Evolutionary conservation across 2,113 vertebrate genomes (phyloP).

Genomic region (Hyperoodon ampullatus): DNA sequence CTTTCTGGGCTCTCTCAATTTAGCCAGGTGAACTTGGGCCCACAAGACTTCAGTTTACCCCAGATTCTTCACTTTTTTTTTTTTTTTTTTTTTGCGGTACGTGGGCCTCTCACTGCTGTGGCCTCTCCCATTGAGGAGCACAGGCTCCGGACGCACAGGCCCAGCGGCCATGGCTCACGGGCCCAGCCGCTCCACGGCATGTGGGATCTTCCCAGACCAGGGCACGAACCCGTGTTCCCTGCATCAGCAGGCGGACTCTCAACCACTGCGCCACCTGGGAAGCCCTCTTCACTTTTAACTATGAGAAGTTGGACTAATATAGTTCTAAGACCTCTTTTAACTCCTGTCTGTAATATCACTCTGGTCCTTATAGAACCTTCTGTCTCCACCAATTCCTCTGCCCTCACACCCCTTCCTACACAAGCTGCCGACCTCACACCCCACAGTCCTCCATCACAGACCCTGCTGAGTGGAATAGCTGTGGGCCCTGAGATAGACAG

Average conservation of each 20-base stretch:
- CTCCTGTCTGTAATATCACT: accelerated
- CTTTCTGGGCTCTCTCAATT: neutral
- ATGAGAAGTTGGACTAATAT: neutral
- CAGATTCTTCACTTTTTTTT: neutral
- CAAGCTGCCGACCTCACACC: neutral
- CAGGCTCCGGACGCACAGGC: too few relatives aligned
- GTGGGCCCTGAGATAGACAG: neutral
- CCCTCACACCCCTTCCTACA: neutral
- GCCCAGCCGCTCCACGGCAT: too few relatives aligned
- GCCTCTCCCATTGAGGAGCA: too few relatives aligned
- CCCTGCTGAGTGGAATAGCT: neutral
- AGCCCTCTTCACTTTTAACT: neutral
- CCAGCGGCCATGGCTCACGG: too few relatives aligned
- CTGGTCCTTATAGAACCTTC: neutral
- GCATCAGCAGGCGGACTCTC: too few relatives aligned
- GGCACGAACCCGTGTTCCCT: too few relatives aligned
- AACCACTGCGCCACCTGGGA: too few relatives aligned
- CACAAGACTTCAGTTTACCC: neutral
- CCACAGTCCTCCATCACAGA: neutral
- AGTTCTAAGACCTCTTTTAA: neutral
- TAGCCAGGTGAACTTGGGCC: neutral
- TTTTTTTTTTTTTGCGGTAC: too few relatives aligned
- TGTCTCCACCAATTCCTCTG: neutral
- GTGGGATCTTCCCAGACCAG: too few relatives aligned
- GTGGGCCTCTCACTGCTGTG: too few relatives aligned